Base-by-base conservation (phyloP, 2,113 vertebrate species). In the Daubentonia madagascariensis region DNA sequence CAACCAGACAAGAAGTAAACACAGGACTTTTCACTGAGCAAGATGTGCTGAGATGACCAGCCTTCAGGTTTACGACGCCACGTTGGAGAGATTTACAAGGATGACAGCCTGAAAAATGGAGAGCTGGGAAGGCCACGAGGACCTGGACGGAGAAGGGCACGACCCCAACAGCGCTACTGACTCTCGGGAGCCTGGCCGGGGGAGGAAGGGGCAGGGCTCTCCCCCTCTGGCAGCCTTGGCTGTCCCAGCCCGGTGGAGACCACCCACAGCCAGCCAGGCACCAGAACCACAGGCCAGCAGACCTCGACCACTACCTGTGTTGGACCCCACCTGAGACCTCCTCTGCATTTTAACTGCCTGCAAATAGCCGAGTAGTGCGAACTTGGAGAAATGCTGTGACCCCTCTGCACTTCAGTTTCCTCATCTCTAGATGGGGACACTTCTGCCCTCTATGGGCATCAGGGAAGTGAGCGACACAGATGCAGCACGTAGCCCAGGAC, bases 11-110 rank as follows among this genome's bases (percentile, higher is more conserved):
- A 14, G 0, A 12, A 28, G 45, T 30, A 4, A 37, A 79, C n/a
- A 0, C 0, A 14, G 61, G 13, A 14, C 45, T 35, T 22, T 32
- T 17, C 61, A 35, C 9, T 2, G 45, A 6, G 65, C 65, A 32
- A 32, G 75, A 25, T 28, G 7, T 0, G 10, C 45, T 0, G 5
- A 23, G 28, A 48, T 12, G 37, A 30, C 22, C 16, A 7, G 11
- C 10, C 92, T 23, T 3, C 2, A 1, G 0, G 35, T 17, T n/a
- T 8, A 10, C 0, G 75, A 70, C 8, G 1, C 6, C 43, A 40
- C 57, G 32, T 17, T 6, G 18, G 18, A 37, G 59, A n/a, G 40
- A 57, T 8, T 30, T 13, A 0, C 1, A 11, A 18, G 61, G 18
- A 50, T 5, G 25, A 45, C 18, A 63, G 18, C 32, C 35, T 35